Conservation (phyloP, 2,888 invertebrate genomes). For the Lasioglossum figueresi region DNA sequence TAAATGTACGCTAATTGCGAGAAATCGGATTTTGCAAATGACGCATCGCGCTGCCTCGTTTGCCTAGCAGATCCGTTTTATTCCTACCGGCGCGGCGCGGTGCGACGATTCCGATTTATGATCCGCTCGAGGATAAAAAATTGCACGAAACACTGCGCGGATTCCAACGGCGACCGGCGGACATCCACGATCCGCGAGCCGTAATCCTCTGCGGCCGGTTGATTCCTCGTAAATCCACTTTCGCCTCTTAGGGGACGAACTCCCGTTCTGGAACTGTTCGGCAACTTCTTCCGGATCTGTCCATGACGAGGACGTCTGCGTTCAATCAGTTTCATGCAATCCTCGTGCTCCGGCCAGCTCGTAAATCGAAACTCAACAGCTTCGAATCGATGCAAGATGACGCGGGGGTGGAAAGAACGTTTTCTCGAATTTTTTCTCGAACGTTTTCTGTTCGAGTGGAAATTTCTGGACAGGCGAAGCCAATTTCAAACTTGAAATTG, state of each 20-base stretch:
- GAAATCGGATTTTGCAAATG: slow-evolving; percentile 15
- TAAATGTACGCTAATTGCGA: slow-evolving; percentile 27
- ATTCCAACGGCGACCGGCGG: slow-evolving; percentile 5
- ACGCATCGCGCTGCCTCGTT: slow-evolving; percentile 12
- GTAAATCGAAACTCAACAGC: background rate
- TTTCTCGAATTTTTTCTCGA: no score
- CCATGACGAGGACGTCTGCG: slow-evolving; percentile 34
- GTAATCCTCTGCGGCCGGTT: slow-evolving; percentile 60
- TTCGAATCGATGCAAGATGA: background rate
- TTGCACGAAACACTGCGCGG: slow-evolving; percentile 4
- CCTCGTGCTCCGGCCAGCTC: background rate
- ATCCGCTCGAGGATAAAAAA: background rate
- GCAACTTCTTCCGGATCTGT: slow-evolving; percentile 42
- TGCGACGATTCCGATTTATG: slow-evolving; percentile 8
- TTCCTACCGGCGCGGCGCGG: background rate
- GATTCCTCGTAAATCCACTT: slow-evolving; percentile 66
- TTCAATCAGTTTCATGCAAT: background rate
- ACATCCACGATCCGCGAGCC: slow-evolving; percentile 26
- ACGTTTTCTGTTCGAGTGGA: no score
- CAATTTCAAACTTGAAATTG: no score
- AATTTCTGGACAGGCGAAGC: no score
- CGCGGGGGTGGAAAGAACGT: no score
- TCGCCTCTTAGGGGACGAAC: slow-evolving; percentile 26
- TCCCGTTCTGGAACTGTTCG: slow-evolving; percentile 44
- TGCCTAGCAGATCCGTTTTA: background rate